Percentiles rank a stretch among this genome's conserved stretches.
These are phyloP conservation scores for Podarcis raffonei DNA, from an alignment of 2,113 vertebrate genomes.

Conservation along the genomic window DNA sequence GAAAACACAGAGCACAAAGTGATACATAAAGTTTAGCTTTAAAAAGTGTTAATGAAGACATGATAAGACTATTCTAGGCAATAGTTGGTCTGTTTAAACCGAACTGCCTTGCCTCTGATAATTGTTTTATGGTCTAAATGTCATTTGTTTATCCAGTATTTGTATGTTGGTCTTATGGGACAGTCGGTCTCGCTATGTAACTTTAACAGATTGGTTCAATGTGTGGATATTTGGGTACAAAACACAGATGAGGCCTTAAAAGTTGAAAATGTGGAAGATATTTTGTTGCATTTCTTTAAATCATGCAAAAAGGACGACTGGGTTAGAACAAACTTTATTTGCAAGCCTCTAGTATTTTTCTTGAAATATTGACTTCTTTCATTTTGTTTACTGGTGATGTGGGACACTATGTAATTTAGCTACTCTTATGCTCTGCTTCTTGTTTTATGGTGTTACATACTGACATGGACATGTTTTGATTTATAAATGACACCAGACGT, in stretches of 20 bases:
- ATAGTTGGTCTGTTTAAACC: slow-evolving; percentile 15
- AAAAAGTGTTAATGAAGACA: slow-evolving; percentile 18
- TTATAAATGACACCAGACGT: neutral
- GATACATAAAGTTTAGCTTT: slow-evolving; percentile 31
- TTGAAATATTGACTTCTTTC: neutral
- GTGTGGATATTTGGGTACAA: slow-evolving; percentile 12
- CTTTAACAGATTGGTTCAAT: neutral
- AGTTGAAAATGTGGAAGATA: neutral
- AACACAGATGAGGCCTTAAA: neutral
- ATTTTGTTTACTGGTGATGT: neutral
- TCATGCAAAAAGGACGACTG: neutral
- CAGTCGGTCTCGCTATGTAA: neutral
- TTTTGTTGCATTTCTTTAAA: neutral
- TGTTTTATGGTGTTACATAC: neutral
- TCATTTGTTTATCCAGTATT: slow-evolving; percentile 7
- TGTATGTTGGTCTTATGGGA: neutral
- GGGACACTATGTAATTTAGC: neutral
- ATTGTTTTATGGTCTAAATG: neutral
- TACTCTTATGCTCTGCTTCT: neutral
- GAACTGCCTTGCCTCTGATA: neutral
- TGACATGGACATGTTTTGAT: slow-evolving; percentile 16
- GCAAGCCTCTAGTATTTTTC: neutral
- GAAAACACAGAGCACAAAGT: slow-evolving; percentile 70
- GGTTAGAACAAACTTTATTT: neutral
- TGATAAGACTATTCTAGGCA: slow-evolving; percentile 37